Base-by-base conservation (phyloP, 2,888 invertebrate species). In the Microctonus aethiopoides region DNA sequence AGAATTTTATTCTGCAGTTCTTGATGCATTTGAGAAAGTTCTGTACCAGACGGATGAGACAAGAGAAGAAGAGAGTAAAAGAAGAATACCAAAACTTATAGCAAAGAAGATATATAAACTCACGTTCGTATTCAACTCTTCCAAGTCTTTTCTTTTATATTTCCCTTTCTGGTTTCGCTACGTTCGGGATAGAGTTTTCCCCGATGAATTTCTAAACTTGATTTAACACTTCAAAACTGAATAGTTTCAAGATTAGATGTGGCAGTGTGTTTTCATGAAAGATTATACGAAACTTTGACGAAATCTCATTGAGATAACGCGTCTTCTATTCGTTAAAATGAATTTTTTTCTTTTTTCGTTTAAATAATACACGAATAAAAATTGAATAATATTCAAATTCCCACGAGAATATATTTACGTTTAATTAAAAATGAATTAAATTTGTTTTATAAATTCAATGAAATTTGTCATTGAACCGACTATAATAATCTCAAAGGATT, bases 171-270 rank as follows among this genome's bases (percentile, higher is more conserved):
- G 16, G 16, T 46, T 41, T 46, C 46, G 26, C 7, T 10, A 51
- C 11, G 10, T 34, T 63, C 22, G 39, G 52, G 34, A 34, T 13
- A 16, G 52, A 52, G 63, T 52, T 63, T 63, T 63, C 52, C 11
- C 20, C 52, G 63, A 63, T 52, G 63, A 63, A 63, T 63, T 63
- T 52, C 51, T 51, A 32, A 63, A 63, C 63, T 63, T 63, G 63
- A 63, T 63, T 63, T 63, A 63, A 36, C 52, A 34, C 51, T 24
- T 16, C n/a, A 11, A 32, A 52, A 54, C 63, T 63, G 29, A 52
- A 63, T 63, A 63, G 63, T 63, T 63, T 63, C 2, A 7, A 52
- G 52, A 63, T 63, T 63, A 52, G 52, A 63, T 52, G 63, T 34
- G 34, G n/a, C 29, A 16, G n/a, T 39, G 32, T 32, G 32, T 52